Base-by-base conservation (phyloP, 2,888 invertebrate genomes). In the Crossocerus cetratus region DNA sequence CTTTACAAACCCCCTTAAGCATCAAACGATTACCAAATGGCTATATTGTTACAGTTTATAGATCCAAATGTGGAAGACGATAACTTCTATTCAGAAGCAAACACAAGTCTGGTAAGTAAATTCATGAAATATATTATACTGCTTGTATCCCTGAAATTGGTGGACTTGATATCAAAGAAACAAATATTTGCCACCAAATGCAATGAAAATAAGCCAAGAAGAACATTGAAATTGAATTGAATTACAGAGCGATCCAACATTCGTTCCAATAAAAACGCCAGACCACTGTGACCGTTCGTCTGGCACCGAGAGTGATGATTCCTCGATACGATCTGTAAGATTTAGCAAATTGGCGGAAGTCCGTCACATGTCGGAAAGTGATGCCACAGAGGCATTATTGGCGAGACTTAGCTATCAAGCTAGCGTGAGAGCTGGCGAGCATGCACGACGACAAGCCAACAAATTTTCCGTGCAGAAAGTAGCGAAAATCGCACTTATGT, bases 331-430 rank as follows among this genome's bases (percentile, higher is more conserved):
- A 79, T 96, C 96, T 66, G 98, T 98, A 13, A 93, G 98, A 72
- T 98, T 98, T 89, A 97, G 96, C 88, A 97, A 97, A 92, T 92
- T 98, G 81, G 96, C 96, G 8, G 96, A 96, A 92, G 96, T 96
- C 65, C 93, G 97, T 0, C 97, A 97, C 82, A 96, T 97, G 95
- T 96, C 96, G 0, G 96, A 96, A 69, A 93, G 94, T 77, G 96
- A 97, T 91, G 99, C 98, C 2, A 96, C 96, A 55, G 99, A 98
- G 87, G 99, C 99, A 11, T 91, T 97, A 76, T 92, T 98, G 86
- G 97, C 99, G 2, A 93, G 99, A 61, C 92, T 99, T 75, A 98
- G 98, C n/a, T 99, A 98, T 92, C 94, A 96, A 79, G 98, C 98
- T 8, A 97, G 96, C 71, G 90, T 97, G 76, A 93, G 97, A 73